Conservation (phyloP, 2,888 invertebrate genomes). For the Adelognathus sp. region DNA sequence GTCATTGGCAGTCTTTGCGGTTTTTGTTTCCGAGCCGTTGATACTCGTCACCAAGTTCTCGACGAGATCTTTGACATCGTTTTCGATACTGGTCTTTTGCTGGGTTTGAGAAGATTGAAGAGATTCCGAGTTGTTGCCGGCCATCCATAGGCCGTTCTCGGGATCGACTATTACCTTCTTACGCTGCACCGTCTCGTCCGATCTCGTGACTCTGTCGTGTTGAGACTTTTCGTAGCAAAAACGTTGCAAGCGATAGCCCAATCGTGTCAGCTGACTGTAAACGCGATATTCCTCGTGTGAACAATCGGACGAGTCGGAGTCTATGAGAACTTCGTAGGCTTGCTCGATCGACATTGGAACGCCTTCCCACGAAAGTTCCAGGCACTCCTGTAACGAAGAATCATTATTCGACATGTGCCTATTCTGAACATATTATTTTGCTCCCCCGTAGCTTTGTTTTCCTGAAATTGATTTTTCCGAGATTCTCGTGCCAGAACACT, state of each 20-base stretch:
- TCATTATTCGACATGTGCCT: too few species aligned
- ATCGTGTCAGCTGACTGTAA: slow-evolving; percentile 83
- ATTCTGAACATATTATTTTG: too few species aligned
- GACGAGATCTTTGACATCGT: slow-evolving; percentile 48
- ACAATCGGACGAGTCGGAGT: slow-evolving; percentile 73
- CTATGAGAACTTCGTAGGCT: slow-evolving; percentile 84
- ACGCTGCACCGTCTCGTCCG: slow-evolving; percentile 62
- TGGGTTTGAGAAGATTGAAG: slow-evolving; percentile 2
- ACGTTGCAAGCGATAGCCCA: slow-evolving; percentile 84
- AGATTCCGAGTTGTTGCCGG: slow-evolving; percentile 37
- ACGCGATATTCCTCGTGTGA: slow-evolving; percentile 83
- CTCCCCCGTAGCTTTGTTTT: too few species aligned
- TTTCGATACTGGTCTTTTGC: slow-evolving; percentile 32
- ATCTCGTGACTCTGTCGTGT: slow-evolving; percentile 37
- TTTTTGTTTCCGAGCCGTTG: slow-evolving; percentile 42
- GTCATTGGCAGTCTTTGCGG: slow-evolving; percentile 34
- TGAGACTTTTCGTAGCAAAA: slow-evolving; percentile 74
- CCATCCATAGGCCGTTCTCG: slow-evolving; percentile 73
- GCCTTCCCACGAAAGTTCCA: slow-evolving; percentile 84
- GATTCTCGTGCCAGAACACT: too few species aligned
- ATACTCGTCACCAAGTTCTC: slow-evolving; percentile 51
- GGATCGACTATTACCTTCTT: slow-evolving; percentile 77
- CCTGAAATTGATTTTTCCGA: too few species aligned
- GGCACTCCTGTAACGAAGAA: slow-evolving; percentile 86
- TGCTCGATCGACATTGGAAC: slow-evolving; percentile 86